These are phyloP conservation scores for Drosophila sturtevanti DNA, from an alignment of 1,140 invertebrate genomes.

Conservation along the genomic window DNA sequence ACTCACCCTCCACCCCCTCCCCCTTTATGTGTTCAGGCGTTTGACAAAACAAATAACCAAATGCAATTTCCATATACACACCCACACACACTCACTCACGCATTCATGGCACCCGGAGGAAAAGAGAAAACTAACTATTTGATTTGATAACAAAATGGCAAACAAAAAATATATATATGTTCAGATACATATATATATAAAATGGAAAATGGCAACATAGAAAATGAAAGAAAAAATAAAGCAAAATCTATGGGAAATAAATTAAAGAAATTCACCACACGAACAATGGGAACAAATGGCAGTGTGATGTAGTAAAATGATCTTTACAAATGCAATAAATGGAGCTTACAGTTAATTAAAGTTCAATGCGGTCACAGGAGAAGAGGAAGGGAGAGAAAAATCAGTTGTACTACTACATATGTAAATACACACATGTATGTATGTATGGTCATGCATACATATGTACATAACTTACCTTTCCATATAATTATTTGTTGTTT, in stretches of 20 bases:
- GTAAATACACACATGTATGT: too few species aligned
- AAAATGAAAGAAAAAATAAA: conserved; percentile 15
- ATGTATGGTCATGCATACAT: too few species aligned
- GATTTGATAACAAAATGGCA: conserved; percentile 63
- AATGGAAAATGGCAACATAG: conserved; percentile 10
- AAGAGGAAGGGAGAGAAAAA: too few species aligned
- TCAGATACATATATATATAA: background rate
- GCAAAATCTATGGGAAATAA: conserved; percentile 44
- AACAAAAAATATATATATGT: conserved; percentile 26
- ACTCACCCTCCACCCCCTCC: conserved; percentile 24
- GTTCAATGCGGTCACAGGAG: too few species aligned
- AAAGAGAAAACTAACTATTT: conserved; percentile 42
- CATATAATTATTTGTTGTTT: too few species aligned
- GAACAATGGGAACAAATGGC: background rate
- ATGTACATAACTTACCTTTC: too few species aligned
- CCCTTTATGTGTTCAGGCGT: conserved; percentile 12
- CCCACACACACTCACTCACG: conserved; percentile 5
- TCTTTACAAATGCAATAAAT: background rate
- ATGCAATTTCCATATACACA: conserved; percentile 46
- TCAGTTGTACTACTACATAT: too few species aligned
- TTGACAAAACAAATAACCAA: conserved; percentile 59
- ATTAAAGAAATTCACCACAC: conserved; percentile 46
- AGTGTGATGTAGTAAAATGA: background rate
- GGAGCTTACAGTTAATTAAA: too few species aligned
- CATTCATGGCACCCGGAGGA: background rate